These are phyloP conservation scores for Trilocha varians DNA, from an alignment of 2,888 invertebrate genomes.

Conservation along the genomic window DNA sequence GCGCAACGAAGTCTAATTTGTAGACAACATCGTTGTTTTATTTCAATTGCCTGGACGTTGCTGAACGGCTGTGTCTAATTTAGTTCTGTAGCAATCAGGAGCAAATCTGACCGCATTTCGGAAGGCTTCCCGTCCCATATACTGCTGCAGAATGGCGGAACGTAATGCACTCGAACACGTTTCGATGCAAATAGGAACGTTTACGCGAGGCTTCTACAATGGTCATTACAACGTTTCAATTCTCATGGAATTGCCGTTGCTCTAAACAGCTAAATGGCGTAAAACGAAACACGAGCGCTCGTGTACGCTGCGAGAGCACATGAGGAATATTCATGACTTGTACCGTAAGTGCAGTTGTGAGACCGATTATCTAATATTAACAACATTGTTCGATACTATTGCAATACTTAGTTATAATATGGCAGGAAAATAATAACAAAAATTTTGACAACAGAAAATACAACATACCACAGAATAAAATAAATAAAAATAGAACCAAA, in stretches of 20 bases:
- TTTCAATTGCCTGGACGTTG: not conserved
- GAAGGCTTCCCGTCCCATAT: constrained; percentile 26
- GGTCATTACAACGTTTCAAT: constrained; percentile 63
- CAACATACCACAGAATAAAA: too few relatives aligned
- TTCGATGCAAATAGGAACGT: constrained; percentile 60
- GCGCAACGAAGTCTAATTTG: constrained; percentile 19
- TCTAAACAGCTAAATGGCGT: constrained; percentile 55
- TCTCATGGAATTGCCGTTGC: constrained; percentile 39
- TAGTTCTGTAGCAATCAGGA: constrained; percentile 19
- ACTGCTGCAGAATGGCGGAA: constrained; percentile 25
- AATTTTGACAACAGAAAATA: too few relatives aligned
- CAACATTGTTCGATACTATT: not conserved
- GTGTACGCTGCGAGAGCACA: constrained; percentile 37
- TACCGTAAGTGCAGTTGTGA: constrained; percentile 36
- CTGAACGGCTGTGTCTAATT: not conserved
- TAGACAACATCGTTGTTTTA: not conserved
- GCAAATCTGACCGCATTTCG: constrained; percentile 33
- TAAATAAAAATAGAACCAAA: too few relatives aligned
- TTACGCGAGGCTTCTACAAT: constrained; percentile 53
- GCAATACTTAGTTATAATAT: too few relatives aligned
- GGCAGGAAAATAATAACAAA: too few relatives aligned
- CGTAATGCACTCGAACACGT: constrained; percentile 49
- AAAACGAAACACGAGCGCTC: constrained; percentile 43
- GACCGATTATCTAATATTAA: constrained; percentile 23
- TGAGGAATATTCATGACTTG: constrained; percentile 52